phyloP scores from a whole-genome alignment of 2,797 vertebrate species.

The Dallia pectoralis region DNA sequence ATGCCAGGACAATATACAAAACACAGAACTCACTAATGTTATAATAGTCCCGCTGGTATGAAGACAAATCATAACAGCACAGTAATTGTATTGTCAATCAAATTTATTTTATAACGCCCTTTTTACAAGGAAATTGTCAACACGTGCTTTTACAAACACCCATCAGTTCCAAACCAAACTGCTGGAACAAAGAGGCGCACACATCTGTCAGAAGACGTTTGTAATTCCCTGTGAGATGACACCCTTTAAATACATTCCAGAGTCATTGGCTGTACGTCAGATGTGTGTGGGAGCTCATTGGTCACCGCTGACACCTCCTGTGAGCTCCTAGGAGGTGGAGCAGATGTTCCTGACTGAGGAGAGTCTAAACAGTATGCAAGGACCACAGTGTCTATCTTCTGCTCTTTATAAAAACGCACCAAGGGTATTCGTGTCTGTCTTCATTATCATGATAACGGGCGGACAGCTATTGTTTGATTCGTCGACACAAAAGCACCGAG shows the following conservation, averaged over 20 bases:
- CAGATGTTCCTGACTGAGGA: conserved; percentile 6
- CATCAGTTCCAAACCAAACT: too few relatives aligned
- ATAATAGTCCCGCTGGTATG: too few relatives aligned
- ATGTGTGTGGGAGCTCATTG: not conserved
- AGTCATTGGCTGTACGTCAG: not conserved
- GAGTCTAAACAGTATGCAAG: not conserved
- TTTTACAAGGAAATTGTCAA: too few relatives aligned
- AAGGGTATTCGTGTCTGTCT: conserved; percentile 53
- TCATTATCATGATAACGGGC: conserved; percentile 81
- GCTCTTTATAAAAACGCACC: conserved; percentile 35
- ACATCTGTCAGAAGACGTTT: too few relatives aligned
- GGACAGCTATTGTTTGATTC: conserved; percentile 75
- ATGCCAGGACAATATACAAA: too few relatives aligned
- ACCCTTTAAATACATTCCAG: not conserved
- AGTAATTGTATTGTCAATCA: too few relatives aligned
- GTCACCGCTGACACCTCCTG: not conserved
- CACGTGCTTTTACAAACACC: too few relatives aligned
- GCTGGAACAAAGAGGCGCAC: too few relatives aligned
- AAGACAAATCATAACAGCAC: too few relatives aligned
- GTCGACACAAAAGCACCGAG: conserved; percentile 69
- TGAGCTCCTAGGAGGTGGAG: conserved; percentile 7
- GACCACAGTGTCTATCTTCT: conserved; percentile 33
- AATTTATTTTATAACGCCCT: too few relatives aligned
- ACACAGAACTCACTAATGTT: too few relatives aligned
- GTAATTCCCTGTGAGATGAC: too few relatives aligned